Percentiles rank a stretch among this genome's conserved stretches.
Evolutionary conservation across 1,140 invertebrate genomes (phyloP).

Genomic region (Hypsibius dujardini): DNA sequence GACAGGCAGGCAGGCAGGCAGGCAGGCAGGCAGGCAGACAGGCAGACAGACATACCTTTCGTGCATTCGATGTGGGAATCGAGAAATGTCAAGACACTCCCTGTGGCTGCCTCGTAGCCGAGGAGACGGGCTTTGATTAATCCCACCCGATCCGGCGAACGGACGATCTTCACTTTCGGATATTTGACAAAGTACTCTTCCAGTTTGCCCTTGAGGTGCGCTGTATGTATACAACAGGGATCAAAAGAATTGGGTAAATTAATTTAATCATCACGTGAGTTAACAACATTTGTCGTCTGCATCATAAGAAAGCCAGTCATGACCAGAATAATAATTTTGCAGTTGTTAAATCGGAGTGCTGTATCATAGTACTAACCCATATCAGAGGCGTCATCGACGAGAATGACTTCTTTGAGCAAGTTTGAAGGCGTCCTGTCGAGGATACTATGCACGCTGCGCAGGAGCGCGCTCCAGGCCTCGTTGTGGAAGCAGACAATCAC

Average conservation of each 20-base stretch:
- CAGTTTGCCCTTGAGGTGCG: conserved; percentile 70
- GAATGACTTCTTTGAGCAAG: conserved; percentile 27
- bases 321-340: no score
- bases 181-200: conserved; percentile 76
- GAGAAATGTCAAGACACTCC: conserved; percentile 77
- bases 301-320: no score
- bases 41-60: no score
- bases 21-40: no score
- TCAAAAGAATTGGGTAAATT: no score
- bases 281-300: no score
- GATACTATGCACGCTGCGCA: conserved; percentile 28
- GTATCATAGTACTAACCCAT: no score
- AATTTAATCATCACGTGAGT: no score
- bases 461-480: conserved; percentile 33
- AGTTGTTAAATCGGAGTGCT: no score
- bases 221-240: no score
- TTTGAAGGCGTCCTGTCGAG: conserved; percentile 27
- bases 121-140: conserved; percentile 76
- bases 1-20: no score
- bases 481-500: conserved; percentile 91
- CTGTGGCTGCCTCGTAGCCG: conserved; percentile 63
- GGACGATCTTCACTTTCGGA: conserved; percentile 71
- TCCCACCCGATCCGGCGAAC: conserved; percentile 55
- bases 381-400: conserved; percentile 20
- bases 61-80: conserved; percentile 39